Percentiles rank a stretch among this genome's conserved stretches.
phyloP scores from a whole-genome alignment of 1,140 invertebrate species.

The Scaptodrosophila lebanonensis region DNA sequence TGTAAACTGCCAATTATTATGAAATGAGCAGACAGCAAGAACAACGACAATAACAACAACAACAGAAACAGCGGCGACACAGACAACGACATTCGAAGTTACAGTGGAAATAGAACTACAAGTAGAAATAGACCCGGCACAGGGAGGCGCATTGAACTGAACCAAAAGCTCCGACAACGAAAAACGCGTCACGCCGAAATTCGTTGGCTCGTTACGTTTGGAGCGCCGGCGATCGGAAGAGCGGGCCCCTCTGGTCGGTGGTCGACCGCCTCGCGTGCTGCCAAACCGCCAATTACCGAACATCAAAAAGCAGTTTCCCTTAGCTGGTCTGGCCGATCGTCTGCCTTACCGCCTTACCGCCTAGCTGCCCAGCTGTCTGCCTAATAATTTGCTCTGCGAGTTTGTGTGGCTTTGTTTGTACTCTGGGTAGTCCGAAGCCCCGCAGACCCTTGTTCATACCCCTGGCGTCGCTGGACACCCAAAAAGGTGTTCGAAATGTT shows the following conservation, averaged over 20 bases:
- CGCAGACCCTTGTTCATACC: conserved; percentile 15
- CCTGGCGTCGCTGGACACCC: conserved; percentile 46
- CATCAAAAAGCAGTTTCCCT: conserved; percentile 71
- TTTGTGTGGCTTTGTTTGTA: conserved; percentile 69
- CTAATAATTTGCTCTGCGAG: conserved; percentile 66
- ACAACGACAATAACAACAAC: conserved; percentile 17
- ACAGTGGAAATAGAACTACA: conserved; percentile 3
- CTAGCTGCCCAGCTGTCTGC: conserved; percentile 29
- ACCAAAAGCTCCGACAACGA: conserved; percentile 23
- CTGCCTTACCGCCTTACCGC: no score
- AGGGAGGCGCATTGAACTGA: no score
- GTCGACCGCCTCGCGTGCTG: conserved; percentile 60
- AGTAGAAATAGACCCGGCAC: not conserved
- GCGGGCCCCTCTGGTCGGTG: conserved; percentile 4
- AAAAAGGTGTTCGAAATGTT: conserved; percentile 64
- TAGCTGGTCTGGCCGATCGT: conserved; percentile 27
- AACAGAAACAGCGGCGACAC: not conserved
- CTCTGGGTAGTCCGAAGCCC: conserved; percentile 31
- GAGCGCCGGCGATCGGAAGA: conserved; percentile 59
- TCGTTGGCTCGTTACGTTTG: conserved; percentile 60
- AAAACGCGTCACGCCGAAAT: conserved; percentile 68
- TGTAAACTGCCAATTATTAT: conserved; percentile 74
- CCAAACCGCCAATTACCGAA: conserved; percentile 73
- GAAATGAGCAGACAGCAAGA: conserved; percentile 60
- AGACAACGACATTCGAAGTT: conserved; percentile 50